Conservation (phyloP, 2,888 invertebrate genomes). For the Diadromus collaris region DNA sequence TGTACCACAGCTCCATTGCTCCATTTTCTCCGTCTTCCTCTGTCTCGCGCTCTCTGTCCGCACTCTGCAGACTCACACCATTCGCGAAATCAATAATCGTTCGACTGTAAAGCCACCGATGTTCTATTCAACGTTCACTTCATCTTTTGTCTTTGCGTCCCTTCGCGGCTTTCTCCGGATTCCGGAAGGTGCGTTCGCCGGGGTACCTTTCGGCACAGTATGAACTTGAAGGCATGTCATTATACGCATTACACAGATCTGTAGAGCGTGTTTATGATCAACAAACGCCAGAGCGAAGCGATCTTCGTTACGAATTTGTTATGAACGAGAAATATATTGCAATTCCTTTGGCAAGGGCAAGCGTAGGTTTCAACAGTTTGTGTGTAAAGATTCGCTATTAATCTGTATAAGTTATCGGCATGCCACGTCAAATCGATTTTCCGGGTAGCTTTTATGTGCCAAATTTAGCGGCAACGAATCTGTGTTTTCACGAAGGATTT, state of each 20-base stretch:
- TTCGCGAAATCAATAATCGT: slow-evolving; percentile 48
- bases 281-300: too few relatives aligned
- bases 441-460: too few relatives aligned
- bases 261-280: too few relatives aligned
- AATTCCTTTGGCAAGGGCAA: too few relatives aligned
- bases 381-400: too few relatives aligned
- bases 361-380: too few relatives aligned
- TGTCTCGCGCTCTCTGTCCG: slow-evolving; percentile 1
- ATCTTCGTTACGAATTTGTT: too few relatives aligned
- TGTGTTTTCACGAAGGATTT: slow-evolving; percentile 21
- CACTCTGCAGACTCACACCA: neutral
- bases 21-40: slow-evolving; percentile 21
- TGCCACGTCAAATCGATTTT: too few relatives aligned
- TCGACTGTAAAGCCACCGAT: slow-evolving; percentile 29
- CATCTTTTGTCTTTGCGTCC: slow-evolving; percentile 21
- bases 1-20: slow-evolving; percentile 48
- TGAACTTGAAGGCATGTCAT: slow-evolving; percentile 16
- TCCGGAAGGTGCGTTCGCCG: slow-evolving; percentile 12
- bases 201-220: neutral
- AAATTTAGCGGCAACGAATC: slow-evolving; percentile 30
- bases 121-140: slow-evolving; percentile 19
- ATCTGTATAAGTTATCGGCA: too few relatives aligned
- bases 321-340: too few relatives aligned
- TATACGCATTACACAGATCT: slow-evolving; percentile 3
- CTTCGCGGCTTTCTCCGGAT: slow-evolving; percentile 8